These are phyloP conservation scores for Beaufortia kweichowensis DNA, from an alignment of 2,113 vertebrate species.

Conservation along the genomic window DNA sequence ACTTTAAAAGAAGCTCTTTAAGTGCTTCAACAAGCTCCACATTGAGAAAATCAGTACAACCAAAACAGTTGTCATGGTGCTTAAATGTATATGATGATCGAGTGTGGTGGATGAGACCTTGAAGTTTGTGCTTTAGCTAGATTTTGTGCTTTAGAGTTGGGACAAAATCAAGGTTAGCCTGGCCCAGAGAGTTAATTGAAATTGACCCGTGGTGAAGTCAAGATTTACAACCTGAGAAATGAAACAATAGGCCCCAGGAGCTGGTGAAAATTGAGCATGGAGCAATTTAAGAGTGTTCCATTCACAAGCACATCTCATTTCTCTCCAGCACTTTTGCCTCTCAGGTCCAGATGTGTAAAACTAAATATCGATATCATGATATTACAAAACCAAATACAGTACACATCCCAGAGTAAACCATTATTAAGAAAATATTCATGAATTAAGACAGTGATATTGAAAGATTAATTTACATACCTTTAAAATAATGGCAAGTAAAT, in stretches of 20 bases:
- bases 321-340: background rate
- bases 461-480: no score
- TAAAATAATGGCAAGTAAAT: no score
- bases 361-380: background rate
- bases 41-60: background rate
- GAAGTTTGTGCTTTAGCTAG: slow-evolving; percentile 12
- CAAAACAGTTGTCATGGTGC: background rate
- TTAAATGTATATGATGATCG: background rate
- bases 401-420: no score
- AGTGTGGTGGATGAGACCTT: background rate
- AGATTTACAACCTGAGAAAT: slow-evolving; percentile 39
- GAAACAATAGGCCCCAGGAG: slow-evolving; percentile 24
- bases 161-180: slow-evolving; percentile 28
- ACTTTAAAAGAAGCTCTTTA: background rate
- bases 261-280: slow-evolving; percentile 5
- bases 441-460: no score
- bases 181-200: slow-evolving; percentile 33
- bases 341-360: background rate
- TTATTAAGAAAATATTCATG: no score
- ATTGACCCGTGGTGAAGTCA: slow-evolving; percentile 28
- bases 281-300: background rate
- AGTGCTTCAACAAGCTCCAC: slow-evolving; percentile 20
- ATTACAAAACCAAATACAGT: no score
- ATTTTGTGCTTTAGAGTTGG: background rate
- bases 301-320: background rate